Evolutionary conservation across 2,797 vertebrate genomes (phyloP).

Genomic region (Notoglanidium macrostoma): DNA sequence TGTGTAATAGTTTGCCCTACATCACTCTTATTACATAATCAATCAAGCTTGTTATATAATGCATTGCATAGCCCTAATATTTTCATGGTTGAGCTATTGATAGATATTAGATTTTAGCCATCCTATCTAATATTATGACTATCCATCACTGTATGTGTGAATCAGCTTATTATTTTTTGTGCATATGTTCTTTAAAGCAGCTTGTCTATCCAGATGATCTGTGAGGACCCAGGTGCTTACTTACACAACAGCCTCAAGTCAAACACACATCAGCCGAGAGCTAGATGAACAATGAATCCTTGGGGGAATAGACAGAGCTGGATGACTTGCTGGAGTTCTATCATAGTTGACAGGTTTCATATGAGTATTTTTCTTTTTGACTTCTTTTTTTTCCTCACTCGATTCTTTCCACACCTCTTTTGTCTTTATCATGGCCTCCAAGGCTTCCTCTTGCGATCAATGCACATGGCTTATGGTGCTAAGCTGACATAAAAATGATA

Average conservation of each 20-base stretch:
- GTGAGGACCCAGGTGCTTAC: neutral
- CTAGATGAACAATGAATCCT: neutral
- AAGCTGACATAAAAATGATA: conserved; percentile 56
- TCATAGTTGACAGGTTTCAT: neutral
- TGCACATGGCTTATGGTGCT: conserved; percentile 48
- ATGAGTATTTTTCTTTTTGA: conserved; percentile 10
- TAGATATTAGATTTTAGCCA: neutral
- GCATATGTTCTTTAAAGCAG: neutral
- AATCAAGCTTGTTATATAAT: neutral
- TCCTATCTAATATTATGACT: neutral
- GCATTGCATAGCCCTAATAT: neutral
- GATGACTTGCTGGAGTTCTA: neutral
- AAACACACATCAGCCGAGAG: neutral
- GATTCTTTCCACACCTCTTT: conserved; percentile 28
- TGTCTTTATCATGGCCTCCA: conserved; percentile 47
- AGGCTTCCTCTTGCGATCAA: conserved; percentile 62
- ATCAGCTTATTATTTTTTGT: neutral
- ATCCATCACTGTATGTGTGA: neutral
- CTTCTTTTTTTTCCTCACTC: conserved; percentile 6
- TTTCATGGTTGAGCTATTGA: neutral
- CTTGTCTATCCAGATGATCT: neutral
- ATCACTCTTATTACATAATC: neutral
- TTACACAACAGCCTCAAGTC: neutral
- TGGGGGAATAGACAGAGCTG: neutral
- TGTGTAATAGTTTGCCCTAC: neutral